These are phyloP conservation scores for Yponomeuta plumbellus DNA, from an alignment of 2,888 invertebrate species.

Conservation along the genomic window DNA sequence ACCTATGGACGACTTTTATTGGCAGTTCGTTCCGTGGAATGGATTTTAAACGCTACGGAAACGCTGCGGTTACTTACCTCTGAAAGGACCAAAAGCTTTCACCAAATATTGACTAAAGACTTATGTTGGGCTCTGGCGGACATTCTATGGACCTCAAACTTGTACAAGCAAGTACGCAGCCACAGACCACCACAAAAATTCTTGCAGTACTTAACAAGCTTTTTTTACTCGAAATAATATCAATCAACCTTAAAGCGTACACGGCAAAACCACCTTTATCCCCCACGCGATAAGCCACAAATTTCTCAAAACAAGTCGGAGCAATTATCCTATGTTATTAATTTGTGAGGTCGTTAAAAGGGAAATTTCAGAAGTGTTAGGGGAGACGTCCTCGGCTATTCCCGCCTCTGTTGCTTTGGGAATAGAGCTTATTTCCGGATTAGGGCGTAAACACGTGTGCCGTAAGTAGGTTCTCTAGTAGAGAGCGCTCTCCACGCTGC, in stretches of 20 bases:
- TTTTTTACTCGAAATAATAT: background rate
- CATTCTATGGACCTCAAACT: background rate
- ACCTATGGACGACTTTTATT: too few species aligned
- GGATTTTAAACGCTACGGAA: too few species aligned
- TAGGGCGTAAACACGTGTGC: background rate
- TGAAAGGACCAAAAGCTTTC: too few species aligned
- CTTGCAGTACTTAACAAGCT: background rate
- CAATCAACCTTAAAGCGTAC: background rate
- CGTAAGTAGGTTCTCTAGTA: background rate
- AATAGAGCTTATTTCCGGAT: background rate
- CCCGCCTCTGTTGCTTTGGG: background rate
- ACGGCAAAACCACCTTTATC: background rate
- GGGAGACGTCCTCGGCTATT: background rate
- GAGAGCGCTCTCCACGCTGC: background rate
- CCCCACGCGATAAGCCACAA: background rate
- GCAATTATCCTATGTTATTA: slow-evolving; percentile 1
- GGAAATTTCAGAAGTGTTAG: background rate
- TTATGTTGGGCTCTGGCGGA: too few species aligned
- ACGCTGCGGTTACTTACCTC: too few species aligned
- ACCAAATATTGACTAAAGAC: too few species aligned
- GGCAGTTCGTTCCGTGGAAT: too few species aligned
- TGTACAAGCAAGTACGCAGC: background rate
- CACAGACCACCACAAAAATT: too few species aligned
- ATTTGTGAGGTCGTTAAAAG: slow-evolving; percentile 3
- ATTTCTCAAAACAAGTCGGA: background rate